These are phyloP conservation scores for Apis dorsata DNA, from an alignment of 1,140 invertebrate genomes.

Conservation along the genomic window DNA sequence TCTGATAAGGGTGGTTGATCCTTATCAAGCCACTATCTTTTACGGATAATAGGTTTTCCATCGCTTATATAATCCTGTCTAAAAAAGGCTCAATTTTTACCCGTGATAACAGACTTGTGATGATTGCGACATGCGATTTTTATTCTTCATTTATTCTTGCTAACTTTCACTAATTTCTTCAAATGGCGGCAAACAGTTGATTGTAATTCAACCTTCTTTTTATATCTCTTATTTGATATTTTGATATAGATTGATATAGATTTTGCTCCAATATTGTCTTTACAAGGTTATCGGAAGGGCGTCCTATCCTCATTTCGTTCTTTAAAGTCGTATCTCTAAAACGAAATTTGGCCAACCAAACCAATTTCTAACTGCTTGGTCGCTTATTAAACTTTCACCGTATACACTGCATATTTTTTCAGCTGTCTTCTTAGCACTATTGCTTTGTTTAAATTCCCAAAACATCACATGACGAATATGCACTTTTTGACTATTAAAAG, in stretches of 20 bases:
- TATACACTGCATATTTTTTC: too few species aligned
- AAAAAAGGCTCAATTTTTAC: background rate
- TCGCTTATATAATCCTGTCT: background rate
- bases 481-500: background rate
- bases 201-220: background rate
- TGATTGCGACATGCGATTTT: conserved; percentile 4
- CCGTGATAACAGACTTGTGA: background rate
- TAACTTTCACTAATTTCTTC: background rate
- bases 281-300: background rate
- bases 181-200: background rate
- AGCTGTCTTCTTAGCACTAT: background rate
- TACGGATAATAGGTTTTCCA: background rate
- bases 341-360: too few species aligned
- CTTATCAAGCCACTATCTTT: conserved; percentile 19
- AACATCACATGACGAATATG: conserved; percentile 6
- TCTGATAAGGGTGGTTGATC: conserved; percentile 12
- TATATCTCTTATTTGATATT: background rate
- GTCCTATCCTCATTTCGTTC: too few species aligned
- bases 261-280: background rate
- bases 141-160: background rate
- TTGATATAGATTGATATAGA: conserved; percentile 8
- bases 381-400: too few species aligned
- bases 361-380: too few species aligned
- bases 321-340: too few species aligned
- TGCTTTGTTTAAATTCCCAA: background rate